phyloP scores from a whole-genome alignment of 2,113 vertebrate genomes.

The Lophius piscatorius region DNA sequence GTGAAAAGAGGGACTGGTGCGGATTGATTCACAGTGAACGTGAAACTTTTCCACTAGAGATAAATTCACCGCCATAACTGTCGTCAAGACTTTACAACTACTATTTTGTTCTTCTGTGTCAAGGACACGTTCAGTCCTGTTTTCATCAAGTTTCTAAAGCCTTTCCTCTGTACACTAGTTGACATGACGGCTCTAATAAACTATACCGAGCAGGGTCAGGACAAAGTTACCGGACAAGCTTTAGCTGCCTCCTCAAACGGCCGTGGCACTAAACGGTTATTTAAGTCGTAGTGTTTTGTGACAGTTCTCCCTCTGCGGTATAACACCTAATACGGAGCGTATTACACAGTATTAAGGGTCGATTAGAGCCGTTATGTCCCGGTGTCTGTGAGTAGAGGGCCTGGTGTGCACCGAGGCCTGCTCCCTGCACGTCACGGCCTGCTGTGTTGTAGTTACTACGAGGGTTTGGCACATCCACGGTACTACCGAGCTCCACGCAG shows the following conservation, averaged over 20 bases:
- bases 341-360: slow-evolving; percentile 38
- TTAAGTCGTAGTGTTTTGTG: not conserved
- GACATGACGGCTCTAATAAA: not conserved
- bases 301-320: slow-evolving; percentile 6
- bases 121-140: not conserved
- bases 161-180: too few relatives aligned
- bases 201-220: slow-evolving; percentile 1
- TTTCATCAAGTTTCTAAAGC: too few relatives aligned
- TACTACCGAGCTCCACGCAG: slow-evolving; percentile 63
- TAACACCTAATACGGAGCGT: not conserved
- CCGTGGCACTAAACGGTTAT: slow-evolving; percentile 54
- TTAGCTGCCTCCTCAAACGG: slow-evolving; percentile 8
- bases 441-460: slow-evolving; percentile 77
- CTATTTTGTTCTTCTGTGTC: slow-evolving; percentile 21
- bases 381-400: slow-evolving; percentile 59
- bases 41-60: slow-evolving; percentile 81
- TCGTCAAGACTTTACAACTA: slow-evolving; percentile 61
- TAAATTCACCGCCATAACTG: slow-evolving; percentile 73
- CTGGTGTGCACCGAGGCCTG: slow-evolving; percentile 76
- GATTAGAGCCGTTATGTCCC: slow-evolving; percentile 40
- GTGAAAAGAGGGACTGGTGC: slow-evolving; percentile 77
- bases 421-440: slow-evolving; percentile 66
- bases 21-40: slow-evolving; percentile 62
- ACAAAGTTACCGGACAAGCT: slow-evolving; percentile 33
- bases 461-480: slow-evolving; percentile 71